These are phyloP conservation scores for Anorthoa munda DNA, from an alignment of 2,888 invertebrate genomes.

Conservation along the genomic window DNA sequence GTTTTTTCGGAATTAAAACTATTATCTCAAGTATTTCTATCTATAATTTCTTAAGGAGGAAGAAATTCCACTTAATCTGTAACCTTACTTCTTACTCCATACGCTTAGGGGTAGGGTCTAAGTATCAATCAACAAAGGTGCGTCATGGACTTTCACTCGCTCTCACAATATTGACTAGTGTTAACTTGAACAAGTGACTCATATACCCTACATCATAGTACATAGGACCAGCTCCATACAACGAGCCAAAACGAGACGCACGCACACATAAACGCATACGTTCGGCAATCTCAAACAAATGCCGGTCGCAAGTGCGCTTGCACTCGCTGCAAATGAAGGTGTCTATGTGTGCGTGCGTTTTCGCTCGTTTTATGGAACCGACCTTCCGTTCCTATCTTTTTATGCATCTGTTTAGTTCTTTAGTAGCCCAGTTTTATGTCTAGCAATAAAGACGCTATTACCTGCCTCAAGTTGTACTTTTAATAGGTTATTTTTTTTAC, in stretches of 20 bases:
- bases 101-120: constrained; percentile 39
- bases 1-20: not conserved
- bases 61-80: constrained; percentile 26
- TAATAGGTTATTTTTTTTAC: constrained; percentile 20
- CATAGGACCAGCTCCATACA: constrained; percentile 3
- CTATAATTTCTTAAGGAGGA: not conserved
- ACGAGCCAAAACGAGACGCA: not conserved
- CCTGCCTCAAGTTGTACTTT: constrained; percentile 15
- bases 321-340: not conserved
- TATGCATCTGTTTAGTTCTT: constrained; percentile 4
- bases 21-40: not conserved
- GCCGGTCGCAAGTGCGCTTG: not conserved
- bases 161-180: constrained; percentile 56
- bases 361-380: not conserved
- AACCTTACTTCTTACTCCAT: constrained; percentile 21
- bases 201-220: constrained; percentile 12
- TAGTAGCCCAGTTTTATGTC: constrained; percentile 33
- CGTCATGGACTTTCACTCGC: constrained; percentile 56
- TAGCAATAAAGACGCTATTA: constrained; percentile 31
- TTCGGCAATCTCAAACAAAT: not conserved
- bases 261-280: not conserved
- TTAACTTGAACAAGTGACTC: constrained; percentile 49
- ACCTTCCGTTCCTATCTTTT: not conserved
- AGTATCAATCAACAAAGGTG: constrained; percentile 51
- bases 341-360: not conserved